Base-by-base conservation (phyloP, 2,888 invertebrate genomes). In the Eumacrocentrus americanus region DNA sequence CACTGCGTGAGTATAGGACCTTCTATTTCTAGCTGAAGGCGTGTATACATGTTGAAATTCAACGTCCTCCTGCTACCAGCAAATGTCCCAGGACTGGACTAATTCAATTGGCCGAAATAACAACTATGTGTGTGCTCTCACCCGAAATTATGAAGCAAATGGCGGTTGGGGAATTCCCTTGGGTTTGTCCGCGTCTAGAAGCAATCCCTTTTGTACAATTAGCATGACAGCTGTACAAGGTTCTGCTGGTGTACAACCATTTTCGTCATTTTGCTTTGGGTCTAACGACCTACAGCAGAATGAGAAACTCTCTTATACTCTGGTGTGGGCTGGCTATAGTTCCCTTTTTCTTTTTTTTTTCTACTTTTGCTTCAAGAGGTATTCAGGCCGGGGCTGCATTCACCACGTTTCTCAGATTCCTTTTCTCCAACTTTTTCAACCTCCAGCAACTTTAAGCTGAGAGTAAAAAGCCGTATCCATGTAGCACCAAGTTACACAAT, bases 61-160 rank as follows among this genome's bases (percentile, higher is more conserved):
- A 14, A 40, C 38, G 38, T 40, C 12, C 18, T 14, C 16, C 14
- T 18, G 18, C 18, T 40, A 18, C 38, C 38, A 40, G 38, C 38
- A 12, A 44, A 44, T 44, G 20, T 44, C 20, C 20, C 9, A 44
- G 18, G 68, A 68, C 59, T 35, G 58, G 25, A 56, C 47, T 66
- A 68, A 67, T 68, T 68, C 61, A 61, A 67, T 68, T 61, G 37
- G 50, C 23, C 48, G 44, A 65, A 67, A 66, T 65, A 62, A 65
- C 65, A 20, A 46, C n/a, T 20, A 46, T 46, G 25, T 51, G 50
- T 23, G 38, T 50, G 57, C 54, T 40, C 34, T 20, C 37, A 57
- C 47, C n/a, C 14, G 46, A 65, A 69, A 67, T 68, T 65, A 64
- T 64, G 63, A 63, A 63, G 64, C 63, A 64, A 68, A 67, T 67